Evolutionary conservation across 2,113 vertebrate species (phyloP).

Genomic region (Electrona antarctica): DNA sequence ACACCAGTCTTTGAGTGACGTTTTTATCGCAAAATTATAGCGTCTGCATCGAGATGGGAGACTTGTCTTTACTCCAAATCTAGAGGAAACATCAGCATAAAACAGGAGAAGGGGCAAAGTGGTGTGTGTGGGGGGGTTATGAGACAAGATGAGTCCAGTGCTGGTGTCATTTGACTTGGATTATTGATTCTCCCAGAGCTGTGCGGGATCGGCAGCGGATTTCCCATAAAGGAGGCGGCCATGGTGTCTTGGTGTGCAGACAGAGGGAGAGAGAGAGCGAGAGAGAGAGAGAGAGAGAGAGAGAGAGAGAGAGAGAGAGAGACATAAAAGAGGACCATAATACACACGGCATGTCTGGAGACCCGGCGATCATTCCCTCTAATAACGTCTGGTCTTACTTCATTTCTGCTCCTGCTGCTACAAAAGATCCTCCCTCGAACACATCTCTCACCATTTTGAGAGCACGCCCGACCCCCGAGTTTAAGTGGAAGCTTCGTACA

Average conservation of each 20-base stretch:
- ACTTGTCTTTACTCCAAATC: constrained; percentile 91
- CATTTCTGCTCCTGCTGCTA: constrained; percentile 33
- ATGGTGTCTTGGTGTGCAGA: constrained; percentile 80
- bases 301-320: constrained; percentile 29
- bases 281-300: too few relatives aligned
- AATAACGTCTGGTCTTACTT: constrained; percentile 54
- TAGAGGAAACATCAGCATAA: constrained; percentile 91
- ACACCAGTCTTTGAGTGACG: constrained; percentile 83
- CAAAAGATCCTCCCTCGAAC: constrained; percentile 28
- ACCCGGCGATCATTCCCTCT: constrained; percentile 48
- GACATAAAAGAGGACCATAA: constrained; percentile 73
- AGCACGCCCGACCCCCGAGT: too few relatives aligned
- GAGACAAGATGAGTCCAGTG: constrained; percentile 80
- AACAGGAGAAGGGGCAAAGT: constrained; percentile 70
- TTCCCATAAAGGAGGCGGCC: constrained; percentile 90
- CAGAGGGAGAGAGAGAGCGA: constrained; percentile 62
- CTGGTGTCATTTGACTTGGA: constrained; percentile 87
- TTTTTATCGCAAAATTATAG: constrained; percentile 92
- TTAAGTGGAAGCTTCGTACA: too few relatives aligned
- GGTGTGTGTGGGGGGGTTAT: too few relatives aligned
- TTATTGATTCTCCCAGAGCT: constrained; percentile 88
- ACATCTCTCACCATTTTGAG: constrained; percentile 4
- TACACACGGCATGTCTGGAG: constrained; percentile 71
- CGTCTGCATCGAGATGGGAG: constrained; percentile 83
- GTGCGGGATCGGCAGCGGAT: constrained; percentile 86